phyloP scores from a whole-genome alignment of 2,113 vertebrate species.

The Excalfactoria chinensis region DNA sequence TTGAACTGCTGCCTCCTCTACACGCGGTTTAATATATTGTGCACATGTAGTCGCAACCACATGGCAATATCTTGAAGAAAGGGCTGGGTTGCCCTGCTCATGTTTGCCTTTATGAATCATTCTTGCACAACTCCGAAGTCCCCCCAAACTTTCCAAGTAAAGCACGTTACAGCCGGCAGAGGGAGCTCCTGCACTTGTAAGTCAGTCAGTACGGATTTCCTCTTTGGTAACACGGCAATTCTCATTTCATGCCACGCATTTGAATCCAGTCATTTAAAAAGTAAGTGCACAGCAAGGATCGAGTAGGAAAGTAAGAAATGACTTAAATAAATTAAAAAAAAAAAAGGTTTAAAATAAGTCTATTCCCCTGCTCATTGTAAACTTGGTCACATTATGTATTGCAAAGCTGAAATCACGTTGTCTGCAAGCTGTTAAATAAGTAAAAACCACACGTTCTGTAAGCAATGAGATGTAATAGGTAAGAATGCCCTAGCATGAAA shows the following conservation, averaged over 20 bases:
- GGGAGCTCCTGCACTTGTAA: conserved; percentile 63
- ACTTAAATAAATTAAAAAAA: rapidly evolving
- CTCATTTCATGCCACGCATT: neutral
- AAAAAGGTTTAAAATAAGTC: rapidly evolving
- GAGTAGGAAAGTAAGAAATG: neutral
- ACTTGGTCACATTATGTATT: neutral
- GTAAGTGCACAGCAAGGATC: neutral
- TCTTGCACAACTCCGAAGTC: neutral
- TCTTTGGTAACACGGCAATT: neutral
- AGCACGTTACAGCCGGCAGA: neutral
- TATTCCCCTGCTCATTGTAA: neutral
- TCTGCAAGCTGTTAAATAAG: neutral
- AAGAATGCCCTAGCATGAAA: neutral
- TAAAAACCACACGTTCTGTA: neutral
- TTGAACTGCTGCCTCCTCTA: neutral
- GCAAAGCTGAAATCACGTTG: neutral
- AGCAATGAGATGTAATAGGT: neutral
- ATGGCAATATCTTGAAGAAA: neutral
- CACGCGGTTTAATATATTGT: too few relatives aligned
- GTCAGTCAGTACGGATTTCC: rapidly evolving
- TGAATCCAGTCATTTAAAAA: neutral
- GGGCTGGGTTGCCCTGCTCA: neutral
- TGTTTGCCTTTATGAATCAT: neutral
- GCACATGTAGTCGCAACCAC: neutral
- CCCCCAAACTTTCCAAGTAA: neutral